Conservation (phyloP, 2,888 invertebrate species). For the Scaeva pyrastri region DNA sequence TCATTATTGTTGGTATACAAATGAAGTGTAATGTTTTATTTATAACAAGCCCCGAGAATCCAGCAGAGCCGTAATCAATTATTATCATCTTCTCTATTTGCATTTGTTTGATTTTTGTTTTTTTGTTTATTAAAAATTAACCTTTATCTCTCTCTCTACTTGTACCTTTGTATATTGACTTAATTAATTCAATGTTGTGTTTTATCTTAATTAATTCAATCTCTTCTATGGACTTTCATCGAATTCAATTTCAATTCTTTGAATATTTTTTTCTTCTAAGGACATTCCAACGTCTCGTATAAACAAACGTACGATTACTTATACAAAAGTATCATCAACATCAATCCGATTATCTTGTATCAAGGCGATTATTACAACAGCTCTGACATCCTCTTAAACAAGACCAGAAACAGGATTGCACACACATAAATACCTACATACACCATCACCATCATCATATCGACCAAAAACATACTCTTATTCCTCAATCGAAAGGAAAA, state of each 20-base stretch:
- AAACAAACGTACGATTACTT: neutral
- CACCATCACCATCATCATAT: conserved; percentile 5
- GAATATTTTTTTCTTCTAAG: conserved; percentile 12
- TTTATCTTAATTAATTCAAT: conserved; percentile 37
- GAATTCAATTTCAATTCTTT: conserved; percentile 31
- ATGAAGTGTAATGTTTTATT: too few species aligned
- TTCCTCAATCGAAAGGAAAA: conserved; percentile 49
- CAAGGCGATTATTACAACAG: conserved; percentile 61
- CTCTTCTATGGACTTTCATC: neutral
- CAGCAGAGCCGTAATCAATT: too few species aligned
- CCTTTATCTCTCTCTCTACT: too few species aligned
- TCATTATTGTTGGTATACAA: too few species aligned
- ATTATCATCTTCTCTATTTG: too few species aligned
- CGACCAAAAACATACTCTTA: conserved; percentile 38
- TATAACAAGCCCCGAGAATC: too few species aligned
- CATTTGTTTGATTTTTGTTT: too few species aligned
- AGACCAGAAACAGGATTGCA: conserved; percentile 52
- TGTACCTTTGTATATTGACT: neutral
- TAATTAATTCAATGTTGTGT: neutral
- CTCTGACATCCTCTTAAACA: conserved; percentile 56
- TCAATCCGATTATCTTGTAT: conserved; percentile 71
- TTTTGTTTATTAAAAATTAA: too few species aligned
- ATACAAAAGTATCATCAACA: conserved; percentile 41
- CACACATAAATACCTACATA: conserved; percentile 27
- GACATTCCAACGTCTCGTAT: too few species aligned